These are phyloP conservation scores for Brachionus rubens DNA, from an alignment of 1,140 invertebrate genomes.

Conservation along the genomic window DNA sequence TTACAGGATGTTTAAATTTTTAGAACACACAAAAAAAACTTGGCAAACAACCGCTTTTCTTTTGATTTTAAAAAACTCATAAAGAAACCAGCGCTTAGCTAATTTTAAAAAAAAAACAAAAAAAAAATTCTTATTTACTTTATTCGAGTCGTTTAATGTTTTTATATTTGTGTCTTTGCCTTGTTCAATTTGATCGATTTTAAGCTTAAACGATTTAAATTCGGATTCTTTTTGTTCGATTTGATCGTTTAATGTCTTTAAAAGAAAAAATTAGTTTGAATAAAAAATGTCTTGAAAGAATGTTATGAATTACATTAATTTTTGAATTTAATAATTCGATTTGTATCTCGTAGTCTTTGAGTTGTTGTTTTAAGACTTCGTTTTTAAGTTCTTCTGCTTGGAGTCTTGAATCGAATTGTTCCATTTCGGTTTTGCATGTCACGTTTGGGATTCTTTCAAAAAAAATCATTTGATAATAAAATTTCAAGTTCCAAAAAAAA, in stretches of 20 bases:
- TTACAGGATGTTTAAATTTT: too few relatives aligned
- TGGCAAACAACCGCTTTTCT: too few relatives aligned
- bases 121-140: not conserved
- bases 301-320: conserved; percentile 42
- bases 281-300: not conserved
- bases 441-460: not conserved
- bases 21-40: too few relatives aligned
- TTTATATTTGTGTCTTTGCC: not conserved
- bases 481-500: too few relatives aligned
- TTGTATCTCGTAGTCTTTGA: conserved; percentile 29
- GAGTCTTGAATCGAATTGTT: conserved; percentile 13
- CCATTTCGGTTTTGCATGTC: not conserved
- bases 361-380: conserved; percentile 17
- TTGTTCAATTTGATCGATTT: conserved; percentile 25
- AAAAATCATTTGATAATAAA: too few relatives aligned
- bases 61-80: too few relatives aligned
- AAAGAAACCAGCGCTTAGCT: too few relatives aligned
- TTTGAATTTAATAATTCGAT: conserved; percentile 5
- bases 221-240: conserved; percentile 14
- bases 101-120: too few relatives aligned
- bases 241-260: conserved; percentile 1
- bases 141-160: not conserved
- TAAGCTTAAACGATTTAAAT: conserved; percentile 6
- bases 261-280: not conserved
- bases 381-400: conserved; percentile 33